These are phyloP conservation scores for Halcyon smyrnensis DNA, from an alignment of 2,797 vertebrate genomes.

Conservation along the genomic window DNA sequence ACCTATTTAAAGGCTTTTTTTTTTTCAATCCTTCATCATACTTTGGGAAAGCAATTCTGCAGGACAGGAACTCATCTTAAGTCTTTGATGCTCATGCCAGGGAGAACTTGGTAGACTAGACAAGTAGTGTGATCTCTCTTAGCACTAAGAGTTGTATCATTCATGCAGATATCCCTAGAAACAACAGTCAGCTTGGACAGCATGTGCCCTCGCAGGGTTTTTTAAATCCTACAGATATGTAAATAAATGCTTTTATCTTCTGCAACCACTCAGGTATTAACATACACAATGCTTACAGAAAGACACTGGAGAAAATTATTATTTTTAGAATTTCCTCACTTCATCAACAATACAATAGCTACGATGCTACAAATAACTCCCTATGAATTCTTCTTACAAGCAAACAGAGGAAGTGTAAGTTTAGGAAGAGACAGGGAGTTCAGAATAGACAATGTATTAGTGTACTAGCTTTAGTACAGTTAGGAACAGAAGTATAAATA, in stretches of 20 bases:
- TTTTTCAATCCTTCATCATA: neutral
- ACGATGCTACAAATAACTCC: slow-evolving; percentile 38
- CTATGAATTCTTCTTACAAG: slow-evolving; percentile 9
- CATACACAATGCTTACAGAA: neutral
- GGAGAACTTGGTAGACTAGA: neutral
- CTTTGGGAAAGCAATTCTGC: neutral
- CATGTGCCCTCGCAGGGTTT: neutral
- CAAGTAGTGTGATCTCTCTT: neutral
- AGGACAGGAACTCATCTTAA: neutral
- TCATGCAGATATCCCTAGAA: neutral
- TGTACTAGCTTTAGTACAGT: neutral
- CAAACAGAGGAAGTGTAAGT: slow-evolving; percentile 47
- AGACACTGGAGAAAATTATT: slow-evolving; percentile 8
- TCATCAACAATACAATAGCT: slow-evolving; percentile 8
- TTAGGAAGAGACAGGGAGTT: slow-evolving; percentile 19
- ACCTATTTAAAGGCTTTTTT: neutral
- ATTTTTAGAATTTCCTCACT: slow-evolving; percentile 57
- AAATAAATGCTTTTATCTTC: slow-evolving; percentile 10
- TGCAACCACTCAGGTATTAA: neutral
- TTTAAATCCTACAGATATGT: neutral
- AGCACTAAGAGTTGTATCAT: neutral
- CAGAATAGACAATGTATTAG: neutral
- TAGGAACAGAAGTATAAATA: neutral
- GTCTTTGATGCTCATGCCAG: neutral
- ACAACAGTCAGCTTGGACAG: neutral